These are phyloP conservation scores for Nomada ruficornis DNA, from an alignment of 2,888 invertebrate genomes.

Conservation along the genomic window DNA sequence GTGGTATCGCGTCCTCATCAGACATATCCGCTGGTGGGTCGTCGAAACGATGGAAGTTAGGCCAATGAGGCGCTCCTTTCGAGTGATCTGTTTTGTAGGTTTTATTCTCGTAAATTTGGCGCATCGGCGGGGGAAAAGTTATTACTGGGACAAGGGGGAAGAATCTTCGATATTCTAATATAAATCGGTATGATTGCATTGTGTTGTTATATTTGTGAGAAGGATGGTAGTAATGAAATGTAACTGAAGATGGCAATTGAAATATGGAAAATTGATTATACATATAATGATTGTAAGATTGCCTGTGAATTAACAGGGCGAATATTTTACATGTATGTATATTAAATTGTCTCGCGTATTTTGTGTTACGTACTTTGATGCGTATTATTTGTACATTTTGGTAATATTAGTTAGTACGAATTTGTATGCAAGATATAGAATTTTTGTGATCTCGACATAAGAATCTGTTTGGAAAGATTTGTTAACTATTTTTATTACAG, in stretches of 20 bases:
- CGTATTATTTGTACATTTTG: no score
- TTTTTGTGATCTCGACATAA: neutral
- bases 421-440: neutral
- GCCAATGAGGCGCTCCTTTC: slow-evolving; percentile 36
- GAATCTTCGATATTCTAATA: neutral
- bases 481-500: neutral
- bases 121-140: slow-evolving; percentile 22
- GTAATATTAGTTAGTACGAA: no score
- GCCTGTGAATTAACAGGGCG: no score
- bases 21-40: slow-evolving; percentile 14
- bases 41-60: slow-evolving; percentile 26
- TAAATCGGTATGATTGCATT: neutral
- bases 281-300: no score
- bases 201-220: neutral
- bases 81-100: slow-evolving; percentile 54
- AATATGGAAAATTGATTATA: neutral
- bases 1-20: slow-evolving; percentile 3
- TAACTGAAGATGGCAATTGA: neutral
- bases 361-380: no score
- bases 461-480: neutral
- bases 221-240: no score
- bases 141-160: slow-evolving; percentile 26
- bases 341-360: no score
- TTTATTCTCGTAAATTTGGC: slow-evolving; percentile 41
- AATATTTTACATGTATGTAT: no score